Conservation (phyloP, 2,888 invertebrate genomes). For the Trichopria drosophilae region DNA sequence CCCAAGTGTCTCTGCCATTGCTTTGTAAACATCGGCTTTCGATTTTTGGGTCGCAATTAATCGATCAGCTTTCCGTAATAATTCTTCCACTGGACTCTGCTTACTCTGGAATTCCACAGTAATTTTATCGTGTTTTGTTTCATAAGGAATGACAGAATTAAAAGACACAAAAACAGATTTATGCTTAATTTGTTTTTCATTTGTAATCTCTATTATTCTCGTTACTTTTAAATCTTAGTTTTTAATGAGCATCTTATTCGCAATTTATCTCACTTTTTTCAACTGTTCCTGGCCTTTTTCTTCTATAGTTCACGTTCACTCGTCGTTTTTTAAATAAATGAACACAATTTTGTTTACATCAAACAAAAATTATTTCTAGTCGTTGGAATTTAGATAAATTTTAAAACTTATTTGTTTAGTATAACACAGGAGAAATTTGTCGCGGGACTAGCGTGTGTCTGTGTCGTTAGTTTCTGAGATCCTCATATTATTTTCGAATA, state of each 20-base stretch:
- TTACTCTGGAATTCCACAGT: conserved; percentile 74
- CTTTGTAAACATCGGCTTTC: conserved; percentile 78
- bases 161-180: no score
- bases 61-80: conserved; percentile 83
- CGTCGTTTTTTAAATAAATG: neutral
- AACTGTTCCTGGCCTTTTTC: neutral
- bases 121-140: no score
- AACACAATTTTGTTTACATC: neutral
- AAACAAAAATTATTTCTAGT: no score
- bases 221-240: neutral
- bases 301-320: conserved; percentile 2
- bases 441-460: no score
- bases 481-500: no score
- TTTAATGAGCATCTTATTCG: no score
- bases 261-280: neutral
- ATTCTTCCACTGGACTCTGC: conserved; percentile 85
- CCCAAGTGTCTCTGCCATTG: conserved; percentile 81
- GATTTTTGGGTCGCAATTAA: conserved; percentile 77
- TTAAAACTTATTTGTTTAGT: no score
- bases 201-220: neutral
- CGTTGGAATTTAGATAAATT: no score
- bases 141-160: no score
- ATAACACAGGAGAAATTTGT: no score
- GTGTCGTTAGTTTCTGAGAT: no score
- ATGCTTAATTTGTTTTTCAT: no score